Conservation (phyloP, 2,797 vertebrate species). For the Perdix hodgsoniae region DNA sequence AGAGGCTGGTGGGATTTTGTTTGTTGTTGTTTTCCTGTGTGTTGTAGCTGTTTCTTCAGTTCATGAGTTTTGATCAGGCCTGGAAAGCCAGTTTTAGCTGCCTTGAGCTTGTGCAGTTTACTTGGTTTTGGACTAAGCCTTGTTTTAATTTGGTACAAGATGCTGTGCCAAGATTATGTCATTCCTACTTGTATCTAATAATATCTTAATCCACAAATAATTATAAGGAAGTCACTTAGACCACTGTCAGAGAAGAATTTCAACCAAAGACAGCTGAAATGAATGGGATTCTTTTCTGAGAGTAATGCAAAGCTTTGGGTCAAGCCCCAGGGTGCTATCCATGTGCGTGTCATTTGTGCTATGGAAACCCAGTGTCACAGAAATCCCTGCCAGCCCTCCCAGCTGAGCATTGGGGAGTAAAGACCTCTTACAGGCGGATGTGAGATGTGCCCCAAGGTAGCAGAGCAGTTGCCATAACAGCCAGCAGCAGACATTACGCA, state of each 20-base stretch:
- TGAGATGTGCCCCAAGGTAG: conserved; percentile 49
- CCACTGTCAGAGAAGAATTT: background rate
- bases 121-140: background rate
- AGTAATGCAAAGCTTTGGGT: background rate
- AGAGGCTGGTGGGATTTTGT: background rate
- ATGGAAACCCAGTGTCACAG: conserved; percentile 24
- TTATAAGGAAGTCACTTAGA: background rate
- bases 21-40: background rate
- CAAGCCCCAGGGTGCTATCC: background rate
- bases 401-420: background rate
- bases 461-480: conserved; percentile 57
- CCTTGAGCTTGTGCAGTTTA: background rate
- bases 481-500: conserved; percentile 19
- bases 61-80: conserved; percentile 20
- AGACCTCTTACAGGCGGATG: background rate
- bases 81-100: background rate
- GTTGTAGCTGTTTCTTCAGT: background rate
- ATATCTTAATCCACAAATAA: conserved; percentile 14
- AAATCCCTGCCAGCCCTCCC: background rate
- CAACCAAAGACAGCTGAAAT: background rate
- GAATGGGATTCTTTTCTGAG: background rate
- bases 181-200: conserved; percentile 3
- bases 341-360: background rate
- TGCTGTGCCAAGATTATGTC: background rate
- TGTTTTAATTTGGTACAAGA: background rate